Evolutionary conservation across 2,113 vertebrate species (phyloP).

Genomic region (Pyrgilauda ruficollis): DNA sequence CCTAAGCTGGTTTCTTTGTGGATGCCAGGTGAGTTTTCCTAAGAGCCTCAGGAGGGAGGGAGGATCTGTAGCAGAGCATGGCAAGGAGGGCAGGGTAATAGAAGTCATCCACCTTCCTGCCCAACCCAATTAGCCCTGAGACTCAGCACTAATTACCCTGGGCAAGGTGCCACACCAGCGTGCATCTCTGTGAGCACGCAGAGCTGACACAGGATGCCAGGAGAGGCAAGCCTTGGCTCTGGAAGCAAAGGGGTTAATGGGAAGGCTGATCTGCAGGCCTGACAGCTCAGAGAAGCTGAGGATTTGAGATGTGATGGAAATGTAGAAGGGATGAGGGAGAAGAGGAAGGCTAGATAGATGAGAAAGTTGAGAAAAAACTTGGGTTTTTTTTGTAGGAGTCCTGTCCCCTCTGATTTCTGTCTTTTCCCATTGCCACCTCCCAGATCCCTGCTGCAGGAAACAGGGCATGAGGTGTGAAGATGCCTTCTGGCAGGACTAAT

Average conservation of each 20-base stretch:
- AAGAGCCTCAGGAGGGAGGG: rapidly evolving
- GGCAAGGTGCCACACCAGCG: neutral
- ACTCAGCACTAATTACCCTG: neutral
- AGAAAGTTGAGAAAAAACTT: neutral
- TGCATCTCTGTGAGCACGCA: neutral
- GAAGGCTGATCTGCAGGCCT: neutral
- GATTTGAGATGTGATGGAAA: neutral
- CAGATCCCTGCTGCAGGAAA: neutral
- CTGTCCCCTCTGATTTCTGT: neutral
- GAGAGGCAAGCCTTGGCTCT: neutral
- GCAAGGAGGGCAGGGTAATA: neutral
- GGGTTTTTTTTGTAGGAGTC: neutral
- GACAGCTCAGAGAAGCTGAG: neutral
- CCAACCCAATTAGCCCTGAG: neutral
- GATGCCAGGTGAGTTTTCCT: neutral
- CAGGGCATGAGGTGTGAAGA: rapidly evolving
- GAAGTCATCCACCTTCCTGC: neutral
- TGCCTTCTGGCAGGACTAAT: neutral
- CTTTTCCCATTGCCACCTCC: neutral
- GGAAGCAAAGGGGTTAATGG: neutral
- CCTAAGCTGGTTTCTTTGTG: neutral
- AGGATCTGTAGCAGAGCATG: neutral
- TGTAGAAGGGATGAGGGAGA: neutral
- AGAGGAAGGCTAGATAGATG: neutral
- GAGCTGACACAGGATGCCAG: rapidly evolving